A percentile compares a stretch with the other conserved stretches of the same genome.
These are phyloP conservation scores for Eidolon dupreanum DNA, from an alignment of 2,797 vertebrate genomes.

Conservation along the genomic window DNA sequence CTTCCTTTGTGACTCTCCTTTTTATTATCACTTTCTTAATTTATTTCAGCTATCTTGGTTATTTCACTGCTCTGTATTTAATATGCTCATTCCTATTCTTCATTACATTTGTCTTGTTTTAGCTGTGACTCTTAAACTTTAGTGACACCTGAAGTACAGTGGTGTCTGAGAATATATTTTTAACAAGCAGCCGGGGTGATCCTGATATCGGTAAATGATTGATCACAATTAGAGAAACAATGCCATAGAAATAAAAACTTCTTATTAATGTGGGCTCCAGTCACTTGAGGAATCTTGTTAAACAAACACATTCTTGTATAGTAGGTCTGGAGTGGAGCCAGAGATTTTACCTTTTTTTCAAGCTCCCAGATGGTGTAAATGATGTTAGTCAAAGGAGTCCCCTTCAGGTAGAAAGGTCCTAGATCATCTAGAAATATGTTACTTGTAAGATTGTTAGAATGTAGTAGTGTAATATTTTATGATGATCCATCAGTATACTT, in stretches of 20 bases:
- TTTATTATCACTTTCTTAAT: not conserved
- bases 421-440: not conserved
- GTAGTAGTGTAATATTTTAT: conserved; percentile 7
- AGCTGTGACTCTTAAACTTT: not conserved
- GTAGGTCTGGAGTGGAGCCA: not conserved
- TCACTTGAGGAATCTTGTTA: not conserved
- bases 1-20: not conserved
- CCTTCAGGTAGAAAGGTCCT: not conserved
- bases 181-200: not conserved
- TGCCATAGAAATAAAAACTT: not conserved
- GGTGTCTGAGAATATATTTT: not conserved
- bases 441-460: not conserved
- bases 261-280: not conserved
- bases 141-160: not conserved
- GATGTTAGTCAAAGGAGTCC: not conserved
- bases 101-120: not conserved
- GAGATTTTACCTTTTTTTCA: not conserved
- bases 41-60: not conserved
- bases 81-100: not conserved
- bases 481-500: not conserved
- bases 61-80: not conserved
- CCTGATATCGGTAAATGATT: not conserved
- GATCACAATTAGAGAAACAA: not conserved
- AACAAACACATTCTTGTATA: not conserved
- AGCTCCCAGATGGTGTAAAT: not conserved